Evolutionary conservation across 2,113 vertebrate species (phyloP), one percentile per base, ranked within the genome.

Genomic region (Paramisgurnus dabryanus): DNA sequence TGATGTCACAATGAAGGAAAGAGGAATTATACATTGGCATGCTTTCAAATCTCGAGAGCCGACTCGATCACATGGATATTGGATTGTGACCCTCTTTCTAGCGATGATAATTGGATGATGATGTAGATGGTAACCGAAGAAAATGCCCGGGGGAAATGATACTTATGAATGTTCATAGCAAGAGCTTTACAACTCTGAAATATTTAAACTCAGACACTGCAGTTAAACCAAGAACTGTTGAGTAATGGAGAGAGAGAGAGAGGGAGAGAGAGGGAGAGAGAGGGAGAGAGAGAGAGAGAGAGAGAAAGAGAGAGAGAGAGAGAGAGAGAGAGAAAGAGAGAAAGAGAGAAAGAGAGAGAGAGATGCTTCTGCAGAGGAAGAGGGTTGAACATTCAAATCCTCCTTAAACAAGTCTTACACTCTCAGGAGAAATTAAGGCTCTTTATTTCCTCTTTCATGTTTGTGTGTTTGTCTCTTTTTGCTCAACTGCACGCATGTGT

Each of bases 341-440:
- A 71, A 11, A 71, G 10, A 34, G 10, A 2, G 0, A 27, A 5
- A 72, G 58, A 77, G 67, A 79, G 34, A 80, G 79, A 57, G 11
- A 57, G 34, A 68, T 12, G 9, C 34, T 27, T 5, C 43, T 22
- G 17, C 3, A 74, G 70, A 79, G 50, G 68, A 50, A 76, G 45
- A 47, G 57, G 60, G 45, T 34, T 18, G 15, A 55, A 63, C 55
- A 73, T 49, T 75, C 58, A 50, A 77, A 77, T 73, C 61, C 17
- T 47, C 50, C 50, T 78, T 67, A 47, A 61, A 66, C 47, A 41
- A 49, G 71, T 66, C 68, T 67, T 70, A 72, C 50, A 72, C 8
- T 75, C 72, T 75, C 43, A 64, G 72, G 22, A 70, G 67, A 84
- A 84, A 84, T 77, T 60, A 77, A 77, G 67, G 60, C 45, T 57